phyloP scores from a whole-genome alignment of 2,113 vertebrate species.

The Anas platyrhynchos region DNA sequence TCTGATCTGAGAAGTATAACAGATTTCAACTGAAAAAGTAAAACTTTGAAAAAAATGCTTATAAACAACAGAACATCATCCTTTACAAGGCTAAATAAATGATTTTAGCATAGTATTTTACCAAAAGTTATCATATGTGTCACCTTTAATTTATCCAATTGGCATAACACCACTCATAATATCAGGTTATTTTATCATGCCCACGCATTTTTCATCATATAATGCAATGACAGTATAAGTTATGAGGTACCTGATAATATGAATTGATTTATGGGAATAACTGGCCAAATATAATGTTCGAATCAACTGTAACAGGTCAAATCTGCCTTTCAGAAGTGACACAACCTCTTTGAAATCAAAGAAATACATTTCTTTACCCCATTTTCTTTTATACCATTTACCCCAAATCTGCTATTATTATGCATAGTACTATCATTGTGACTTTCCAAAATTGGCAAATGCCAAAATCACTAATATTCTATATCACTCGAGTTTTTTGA shows the following conservation, averaged over 20 bases:
- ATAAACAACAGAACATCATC: background rate
- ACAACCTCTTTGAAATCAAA: background rate
- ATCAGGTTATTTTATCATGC: slow-evolving; percentile 3
- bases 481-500: background rate
- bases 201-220: background rate
- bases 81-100: background rate
- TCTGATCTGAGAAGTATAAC: background rate
- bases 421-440: background rate
- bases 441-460: background rate
- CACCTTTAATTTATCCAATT: background rate
- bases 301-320: background rate
- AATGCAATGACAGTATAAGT: background rate
- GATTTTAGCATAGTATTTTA: background rate
- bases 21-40: background rate
- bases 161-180: background rate
- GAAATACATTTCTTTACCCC: background rate
- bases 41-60: background rate
- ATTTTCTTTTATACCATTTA: background rate
- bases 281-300: background rate
- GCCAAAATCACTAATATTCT: background rate
- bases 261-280: background rate
- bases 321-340: background rate
- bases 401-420: background rate
- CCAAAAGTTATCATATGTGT: background rate
- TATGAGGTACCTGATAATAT: background rate